These are phyloP conservation scores for Samia ricini DNA, from an alignment of 1,140 invertebrate genomes.

Conservation along the genomic window DNA sequence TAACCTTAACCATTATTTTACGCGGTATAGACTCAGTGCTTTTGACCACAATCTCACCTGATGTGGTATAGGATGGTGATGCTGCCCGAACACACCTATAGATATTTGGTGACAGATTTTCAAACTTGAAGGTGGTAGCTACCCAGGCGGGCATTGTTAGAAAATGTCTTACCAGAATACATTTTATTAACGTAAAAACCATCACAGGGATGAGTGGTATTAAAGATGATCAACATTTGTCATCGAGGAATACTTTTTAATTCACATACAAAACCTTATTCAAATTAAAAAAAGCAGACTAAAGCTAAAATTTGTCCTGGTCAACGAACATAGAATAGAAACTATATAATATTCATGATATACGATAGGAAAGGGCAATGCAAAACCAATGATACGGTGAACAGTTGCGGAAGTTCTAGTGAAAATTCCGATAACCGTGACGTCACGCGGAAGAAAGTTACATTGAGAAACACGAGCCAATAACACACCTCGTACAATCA, in stretches of 20 bases:
- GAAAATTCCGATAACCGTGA: neutral
- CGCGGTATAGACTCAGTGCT: too few species aligned
- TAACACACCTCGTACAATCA: neutral
- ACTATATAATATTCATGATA: too few species aligned
- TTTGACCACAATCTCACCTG: neutral
- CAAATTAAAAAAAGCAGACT: too few species aligned
- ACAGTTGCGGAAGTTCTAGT: conserved; percentile 7
- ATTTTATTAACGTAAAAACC: too few species aligned
- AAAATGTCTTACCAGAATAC: too few species aligned
- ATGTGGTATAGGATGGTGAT: neutral
- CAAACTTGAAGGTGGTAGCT: neutral
- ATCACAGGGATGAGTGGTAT: too few species aligned
- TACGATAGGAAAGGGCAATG: neutral
- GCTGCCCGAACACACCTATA: neutral
- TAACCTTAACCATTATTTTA: neutral
- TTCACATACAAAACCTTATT: too few species aligned
- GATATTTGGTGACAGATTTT: neutral
- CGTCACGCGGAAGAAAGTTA: neutral
- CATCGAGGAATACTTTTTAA: too few species aligned
- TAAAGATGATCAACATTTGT: too few species aligned
- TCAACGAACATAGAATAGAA: too few species aligned
- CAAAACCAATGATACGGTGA: neutral
- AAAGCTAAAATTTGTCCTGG: too few species aligned
- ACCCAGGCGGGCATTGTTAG: neutral
- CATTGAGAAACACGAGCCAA: neutral